Evolutionary conservation across 2,888 invertebrate species (phyloP).

Genomic region (Drosophila birchii): DNA sequence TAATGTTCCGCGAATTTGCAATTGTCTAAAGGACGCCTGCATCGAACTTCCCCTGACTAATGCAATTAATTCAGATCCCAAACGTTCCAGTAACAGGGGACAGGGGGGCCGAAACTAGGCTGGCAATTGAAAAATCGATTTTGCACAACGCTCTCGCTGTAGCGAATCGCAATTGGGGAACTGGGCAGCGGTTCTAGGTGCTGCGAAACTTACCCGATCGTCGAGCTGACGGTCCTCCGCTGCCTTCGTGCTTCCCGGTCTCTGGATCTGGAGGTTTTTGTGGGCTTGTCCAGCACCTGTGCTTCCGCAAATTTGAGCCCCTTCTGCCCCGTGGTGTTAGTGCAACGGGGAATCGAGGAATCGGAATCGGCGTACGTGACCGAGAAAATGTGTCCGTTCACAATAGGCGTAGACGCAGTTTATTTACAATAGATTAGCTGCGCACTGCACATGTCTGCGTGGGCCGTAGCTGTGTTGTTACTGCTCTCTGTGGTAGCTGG

Average conservation of each 20-base stretch:
- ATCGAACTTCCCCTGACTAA: constrained; percentile 12
- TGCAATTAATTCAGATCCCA: constrained; percentile 35
- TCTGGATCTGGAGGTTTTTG: neutral
- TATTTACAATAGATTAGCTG: constrained; percentile 74
- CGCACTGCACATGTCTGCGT: constrained; percentile 49
- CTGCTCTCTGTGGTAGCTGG: constrained; percentile 23
- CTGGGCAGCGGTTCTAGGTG: neutral
- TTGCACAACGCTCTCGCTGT: constrained; percentile 39
- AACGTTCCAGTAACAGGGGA: constrained; percentile 19
- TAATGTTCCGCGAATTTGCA: neutral
- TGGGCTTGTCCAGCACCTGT: constrained; percentile 8
- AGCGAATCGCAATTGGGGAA: constrained; percentile 26
- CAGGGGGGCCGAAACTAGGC: neutral
- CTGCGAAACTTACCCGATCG: constrained; percentile 53
- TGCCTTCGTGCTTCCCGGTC: neutral
- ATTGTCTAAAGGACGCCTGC: neutral
- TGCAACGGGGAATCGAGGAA: constrained; percentile 25
- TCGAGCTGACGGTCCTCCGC: neutral
- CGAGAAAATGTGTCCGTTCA: constrained; percentile 68
- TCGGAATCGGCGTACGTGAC: constrained; percentile 70
- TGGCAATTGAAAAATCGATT: constrained; percentile 69
- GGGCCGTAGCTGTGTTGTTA: constrained; percentile 10
- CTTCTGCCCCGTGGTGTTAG: constrained; percentile 2
- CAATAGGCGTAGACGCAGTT: constrained; percentile 65
- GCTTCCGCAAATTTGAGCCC: constrained; percentile 2